Base-by-base conservation (phyloP, 2,797 vertebrate species). In the Tinamus major region DNA sequence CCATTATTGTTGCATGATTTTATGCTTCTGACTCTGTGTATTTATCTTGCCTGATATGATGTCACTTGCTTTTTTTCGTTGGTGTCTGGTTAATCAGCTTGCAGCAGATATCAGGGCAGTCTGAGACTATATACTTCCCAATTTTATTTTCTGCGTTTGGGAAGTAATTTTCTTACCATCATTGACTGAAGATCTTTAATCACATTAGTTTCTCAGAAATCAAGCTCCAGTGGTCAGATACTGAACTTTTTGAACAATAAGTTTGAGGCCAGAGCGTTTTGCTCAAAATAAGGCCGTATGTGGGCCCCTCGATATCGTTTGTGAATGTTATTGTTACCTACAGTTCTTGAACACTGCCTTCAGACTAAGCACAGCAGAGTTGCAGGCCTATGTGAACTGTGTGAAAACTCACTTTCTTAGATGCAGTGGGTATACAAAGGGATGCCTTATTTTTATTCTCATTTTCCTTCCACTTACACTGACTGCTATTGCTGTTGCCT, bases 201-300 rank as follows among this genome's bases (percentile, higher is more conserved):
- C 15, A 5, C 16, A 64, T 92, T 92, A 16, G 6, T 71, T 93
- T 75, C 27, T 83, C 48, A 87, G 23, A 87, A 74, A 68, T 37
- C 1, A 3, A n/a, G 15, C 27, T 85, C 24, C 13, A 9, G 9
- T 64, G 44, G 19, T 70, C n/a, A 78, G 14, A 19, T 71, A 26
- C 0, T 58, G 42, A 75, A 10, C 18, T 89, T 78, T 77, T 75
- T 70, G 15, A 72, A 31, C 39, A 5, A 0, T 33, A 51, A 48
- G 6, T 90, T 87, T 39, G 37, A 72, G 33, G 15, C 4, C 4
- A 44, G 35, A 62, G 14, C 2, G 1, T 79, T 80, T 80, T 85
- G 14, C 9, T 39, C 79, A 21, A 23, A 83, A 35, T 31, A 79
- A 87, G 35, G 9, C 13, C 0, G 0, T 27, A 4, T 53, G 21